Evolutionary conservation across 2,113 vertebrate genomes (phyloP).

Genomic region (Gymnorhina tibicen): DNA sequence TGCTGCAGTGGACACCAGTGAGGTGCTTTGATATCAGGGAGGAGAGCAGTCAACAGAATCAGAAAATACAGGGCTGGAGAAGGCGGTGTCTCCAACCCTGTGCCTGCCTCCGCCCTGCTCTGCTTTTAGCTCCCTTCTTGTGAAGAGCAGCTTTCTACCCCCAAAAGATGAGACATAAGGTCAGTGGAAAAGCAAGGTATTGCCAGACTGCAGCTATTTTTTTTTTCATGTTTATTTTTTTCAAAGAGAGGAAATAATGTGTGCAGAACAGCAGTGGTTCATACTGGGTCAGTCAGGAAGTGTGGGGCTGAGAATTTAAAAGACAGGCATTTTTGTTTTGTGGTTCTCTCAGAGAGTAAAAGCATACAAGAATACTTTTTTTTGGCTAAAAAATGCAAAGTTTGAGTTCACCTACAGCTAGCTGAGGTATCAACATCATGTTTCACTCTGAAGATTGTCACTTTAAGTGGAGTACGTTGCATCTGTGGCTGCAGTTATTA

Average conservation of each 20-base stretch:
- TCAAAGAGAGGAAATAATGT: background rate
- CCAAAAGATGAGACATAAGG: background rate
- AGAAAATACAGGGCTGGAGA: background rate
- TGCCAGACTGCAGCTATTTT: background rate
- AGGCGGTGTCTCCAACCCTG: accelerated
- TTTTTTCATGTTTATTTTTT: background rate
- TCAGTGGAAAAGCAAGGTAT: background rate
- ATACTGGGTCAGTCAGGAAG: constrained; percentile 43
- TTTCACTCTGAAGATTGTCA: background rate
- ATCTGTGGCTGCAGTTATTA: background rate
- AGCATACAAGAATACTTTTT: background rate
- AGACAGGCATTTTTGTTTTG: background rate
- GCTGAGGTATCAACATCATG: background rate
- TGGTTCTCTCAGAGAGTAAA: background rate
- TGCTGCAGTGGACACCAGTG: background rate
- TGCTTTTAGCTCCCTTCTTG: background rate
- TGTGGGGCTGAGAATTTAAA: background rate
- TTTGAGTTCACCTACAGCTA: background rate
- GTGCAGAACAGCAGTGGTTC: background rate
- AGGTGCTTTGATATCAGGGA: background rate
- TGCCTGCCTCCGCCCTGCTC: background rate
- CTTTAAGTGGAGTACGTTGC: background rate
- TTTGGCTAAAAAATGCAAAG: background rate
- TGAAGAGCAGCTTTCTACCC: background rate
- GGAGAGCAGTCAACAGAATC: background rate